Conservation (phyloP, 2,797 vertebrate species). For the Rhabdomys pumilio region DNA sequence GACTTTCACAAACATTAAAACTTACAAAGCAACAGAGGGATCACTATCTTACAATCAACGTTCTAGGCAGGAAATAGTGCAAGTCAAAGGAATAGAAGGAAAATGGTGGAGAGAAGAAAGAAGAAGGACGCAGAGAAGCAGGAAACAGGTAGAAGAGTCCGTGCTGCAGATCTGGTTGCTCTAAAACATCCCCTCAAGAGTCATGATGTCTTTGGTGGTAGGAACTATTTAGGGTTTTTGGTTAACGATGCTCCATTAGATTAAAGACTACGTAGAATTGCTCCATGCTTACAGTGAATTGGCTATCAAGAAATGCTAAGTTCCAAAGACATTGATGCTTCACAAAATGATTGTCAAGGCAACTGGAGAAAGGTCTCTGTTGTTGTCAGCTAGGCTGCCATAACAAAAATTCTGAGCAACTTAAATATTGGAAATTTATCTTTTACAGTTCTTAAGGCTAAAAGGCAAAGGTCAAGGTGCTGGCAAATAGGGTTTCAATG, state of each 20-base stretch:
- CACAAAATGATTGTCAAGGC: not conserved
- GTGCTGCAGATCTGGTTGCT: not conserved
- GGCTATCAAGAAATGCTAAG: constrained; percentile 46
- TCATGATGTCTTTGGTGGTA: not conserved
- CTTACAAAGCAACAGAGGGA: not conserved
- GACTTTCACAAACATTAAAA: constrained; percentile 47
- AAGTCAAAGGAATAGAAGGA: not conserved
- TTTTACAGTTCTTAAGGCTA: not conserved
- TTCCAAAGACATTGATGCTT: not conserved
- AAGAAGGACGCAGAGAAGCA: not conserved
- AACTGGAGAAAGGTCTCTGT: not conserved
- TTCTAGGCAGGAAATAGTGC: not conserved
- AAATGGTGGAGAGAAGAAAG: not conserved
- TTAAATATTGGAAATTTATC: not conserved
- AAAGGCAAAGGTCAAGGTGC: not conserved
- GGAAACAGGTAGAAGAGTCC: not conserved
- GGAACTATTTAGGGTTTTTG: not conserved
- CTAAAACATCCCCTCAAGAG: constrained; percentile 20
- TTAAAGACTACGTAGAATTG: constrained; percentile 9
- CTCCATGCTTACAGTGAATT: constrained; percentile 3
- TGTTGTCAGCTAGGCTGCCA: not conserved
- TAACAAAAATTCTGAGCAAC: not conserved
- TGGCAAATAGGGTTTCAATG: not conserved
- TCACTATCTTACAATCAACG: not conserved
- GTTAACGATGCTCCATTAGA: not conserved